A percentile compares a stretch with the other conserved stretches of the same genome.
These are phyloP conservation scores for Tinea trinotella DNA, from an alignment of 2,888 invertebrate genomes.

Conservation along the genomic window DNA sequence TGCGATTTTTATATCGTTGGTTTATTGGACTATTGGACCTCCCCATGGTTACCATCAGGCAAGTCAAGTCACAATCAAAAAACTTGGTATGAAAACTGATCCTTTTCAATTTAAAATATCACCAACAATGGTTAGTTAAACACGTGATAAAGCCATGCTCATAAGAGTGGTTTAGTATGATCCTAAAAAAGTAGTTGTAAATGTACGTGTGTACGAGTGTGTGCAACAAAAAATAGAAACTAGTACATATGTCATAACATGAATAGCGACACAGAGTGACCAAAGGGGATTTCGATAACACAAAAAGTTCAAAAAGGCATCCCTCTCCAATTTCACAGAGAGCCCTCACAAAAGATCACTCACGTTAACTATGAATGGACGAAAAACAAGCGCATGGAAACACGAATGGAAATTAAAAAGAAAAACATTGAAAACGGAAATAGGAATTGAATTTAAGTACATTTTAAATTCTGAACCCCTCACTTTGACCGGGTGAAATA, in stretches of 20 bases:
- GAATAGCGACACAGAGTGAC: not conserved
- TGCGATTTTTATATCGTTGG: no score
- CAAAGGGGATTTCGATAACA: constrained; percentile 5
- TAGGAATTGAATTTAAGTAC: constrained; percentile 69
- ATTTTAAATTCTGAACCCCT: constrained; percentile 61
- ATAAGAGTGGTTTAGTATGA: no score
- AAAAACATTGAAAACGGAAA: constrained; percentile 58
- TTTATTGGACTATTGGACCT: no score
- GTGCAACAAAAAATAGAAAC: no score
- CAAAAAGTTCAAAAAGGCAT: constrained; percentile 11
- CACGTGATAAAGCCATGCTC: no score
- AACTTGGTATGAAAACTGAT: no score
- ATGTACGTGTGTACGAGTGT: no score
- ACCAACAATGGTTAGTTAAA: no score
- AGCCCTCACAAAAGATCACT: constrained; percentile 68
- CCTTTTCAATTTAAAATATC: no score
- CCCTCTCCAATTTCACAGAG: constrained; percentile 61
- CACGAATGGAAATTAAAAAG: constrained; percentile 62
- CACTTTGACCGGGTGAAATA: constrained; percentile 62
- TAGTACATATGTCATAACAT: constrained; percentile 9
- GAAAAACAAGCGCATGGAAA: constrained; percentile 50
- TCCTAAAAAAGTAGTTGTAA: no score
- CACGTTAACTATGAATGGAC: constrained; percentile 67
- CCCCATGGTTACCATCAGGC: no score
- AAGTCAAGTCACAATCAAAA: no score